Evolutionary conservation across 1,140 invertebrate genomes (phyloP).

Genomic region (Pogonognathellus flavescens): DNA sequence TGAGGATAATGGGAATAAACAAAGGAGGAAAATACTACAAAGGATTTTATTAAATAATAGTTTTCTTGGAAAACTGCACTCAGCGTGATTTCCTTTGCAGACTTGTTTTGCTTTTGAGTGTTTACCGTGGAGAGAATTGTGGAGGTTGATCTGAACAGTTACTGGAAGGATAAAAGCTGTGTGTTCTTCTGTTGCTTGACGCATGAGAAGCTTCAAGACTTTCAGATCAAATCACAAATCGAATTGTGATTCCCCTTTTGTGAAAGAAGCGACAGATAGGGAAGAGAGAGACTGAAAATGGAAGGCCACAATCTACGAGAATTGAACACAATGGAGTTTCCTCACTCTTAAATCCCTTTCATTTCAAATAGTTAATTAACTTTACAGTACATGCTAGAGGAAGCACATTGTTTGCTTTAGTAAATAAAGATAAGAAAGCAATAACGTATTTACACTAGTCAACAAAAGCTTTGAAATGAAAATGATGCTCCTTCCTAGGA

Average conservation of each 20-base stretch:
- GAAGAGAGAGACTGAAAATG: constrained; percentile 24
- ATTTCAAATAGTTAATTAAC: constrained; percentile 48
- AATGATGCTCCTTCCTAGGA: constrained; percentile 36
- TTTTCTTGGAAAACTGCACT: constrained; percentile 8
- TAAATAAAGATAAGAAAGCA: constrained; percentile 43
- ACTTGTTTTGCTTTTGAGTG: not conserved
- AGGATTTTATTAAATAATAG: too few relatives aligned
- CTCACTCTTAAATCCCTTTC: constrained; percentile 43
- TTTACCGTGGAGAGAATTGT: not conserved
- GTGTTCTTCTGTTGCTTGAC: not conserved
- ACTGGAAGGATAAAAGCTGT: not conserved
- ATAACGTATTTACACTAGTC: constrained; percentile 40
- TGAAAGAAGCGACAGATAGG: not conserved
- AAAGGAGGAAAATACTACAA: too few relatives aligned
- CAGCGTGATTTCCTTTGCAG: not conserved
- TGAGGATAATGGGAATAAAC: too few relatives aligned
- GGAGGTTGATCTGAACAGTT: not conserved
- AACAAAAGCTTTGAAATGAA: constrained; percentile 38
- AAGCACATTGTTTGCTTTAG: constrained; percentile 41
- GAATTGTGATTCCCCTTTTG: constrained; percentile 1
- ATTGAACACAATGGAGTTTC: constrained; percentile 22
- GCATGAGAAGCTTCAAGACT: not conserved
- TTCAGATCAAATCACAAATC: constrained; percentile 33
- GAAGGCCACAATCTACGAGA: not conserved
- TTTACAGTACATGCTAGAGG: constrained; percentile 35